A percentile compares a stretch with the other conserved stretches of the same genome.
Conservation (phyloP, 2,113 vertebrate species). For the Globicephala melas region DNA sequence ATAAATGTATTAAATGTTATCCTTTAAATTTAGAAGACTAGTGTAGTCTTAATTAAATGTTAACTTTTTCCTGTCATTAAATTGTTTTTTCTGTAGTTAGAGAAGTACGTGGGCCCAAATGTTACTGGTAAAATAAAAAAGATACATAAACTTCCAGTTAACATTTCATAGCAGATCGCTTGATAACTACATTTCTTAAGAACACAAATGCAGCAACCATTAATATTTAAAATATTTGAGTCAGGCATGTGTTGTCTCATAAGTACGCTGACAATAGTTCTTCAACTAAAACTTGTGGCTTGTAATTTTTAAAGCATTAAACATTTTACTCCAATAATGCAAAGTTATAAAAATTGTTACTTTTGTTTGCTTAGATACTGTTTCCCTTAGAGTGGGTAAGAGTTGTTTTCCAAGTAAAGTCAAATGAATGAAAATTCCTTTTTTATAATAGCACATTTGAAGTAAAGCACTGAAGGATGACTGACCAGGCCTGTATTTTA, state of each 20-base stretch:
- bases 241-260: background rate
- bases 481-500: background rate
- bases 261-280: background rate
- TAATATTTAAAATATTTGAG: constrained; percentile 36
- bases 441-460: background rate
- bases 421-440: background rate
- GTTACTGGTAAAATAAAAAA: constrained; percentile 10
- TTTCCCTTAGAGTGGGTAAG: constrained; percentile 20
- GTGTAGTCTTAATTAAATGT: constrained; percentile 19
- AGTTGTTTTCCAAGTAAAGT: constrained; percentile 24
- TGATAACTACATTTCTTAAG: constrained; percentile 3
- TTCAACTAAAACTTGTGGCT: background rate
- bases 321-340: background rate
- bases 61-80: background rate
- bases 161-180: background rate
- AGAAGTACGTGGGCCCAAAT: background rate
- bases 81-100: background rate
- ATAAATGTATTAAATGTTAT: background rate
- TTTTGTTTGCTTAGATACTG: background rate
- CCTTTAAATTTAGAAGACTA: constrained; percentile 8
- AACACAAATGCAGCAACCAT: background rate
- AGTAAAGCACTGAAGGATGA: background rate
- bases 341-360: background rate
- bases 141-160: background rate
- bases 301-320: background rate